A percentile compares a stretch with the other conserved stretches of the same genome.
phyloP scores from a whole-genome alignment of 1,140 invertebrate species.

The Dendroctonus valens region DNA sequence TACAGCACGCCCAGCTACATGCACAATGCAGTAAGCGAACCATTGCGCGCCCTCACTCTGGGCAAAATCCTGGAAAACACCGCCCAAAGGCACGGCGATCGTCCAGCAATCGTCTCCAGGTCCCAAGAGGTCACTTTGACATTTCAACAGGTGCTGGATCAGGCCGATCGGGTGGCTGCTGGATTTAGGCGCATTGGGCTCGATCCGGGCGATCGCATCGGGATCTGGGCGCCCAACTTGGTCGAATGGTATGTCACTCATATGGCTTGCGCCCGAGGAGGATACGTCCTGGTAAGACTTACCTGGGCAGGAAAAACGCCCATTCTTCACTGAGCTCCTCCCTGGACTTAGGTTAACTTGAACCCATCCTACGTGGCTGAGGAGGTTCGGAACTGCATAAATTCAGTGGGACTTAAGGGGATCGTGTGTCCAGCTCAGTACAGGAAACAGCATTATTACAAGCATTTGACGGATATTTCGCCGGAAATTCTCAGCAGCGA shows the following conservation, averaged over 20 bases:
- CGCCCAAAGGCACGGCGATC: slow-evolving; percentile 57
- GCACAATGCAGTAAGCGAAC: slow-evolving; percentile 57
- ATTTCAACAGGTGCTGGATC: slow-evolving; percentile 60
- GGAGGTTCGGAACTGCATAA: slow-evolving; percentile 78
- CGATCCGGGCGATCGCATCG: slow-evolving; percentile 77
- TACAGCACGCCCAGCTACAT: slow-evolving; percentile 49
- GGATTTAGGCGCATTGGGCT: slow-evolving; percentile 77
- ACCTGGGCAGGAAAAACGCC: background rate
- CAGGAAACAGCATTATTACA: slow-evolving; percentile 71
- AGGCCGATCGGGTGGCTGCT: slow-evolving; percentile 78
- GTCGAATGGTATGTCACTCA: slow-evolving; percentile 78
- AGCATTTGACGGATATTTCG: slow-evolving; percentile 59
- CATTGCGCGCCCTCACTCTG: slow-evolving; percentile 61
- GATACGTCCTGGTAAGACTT: slow-evolving; percentile 69
- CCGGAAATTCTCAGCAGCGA: slow-evolving; percentile 53
- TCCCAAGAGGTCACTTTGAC: slow-evolving; percentile 63
- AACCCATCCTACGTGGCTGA: slow-evolving; percentile 79
- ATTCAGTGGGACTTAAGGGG: slow-evolving; percentile 74
- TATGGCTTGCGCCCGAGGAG: slow-evolving; percentile 76
- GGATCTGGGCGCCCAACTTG: slow-evolving; percentile 86
- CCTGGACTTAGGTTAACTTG: slow-evolving; percentile 65
- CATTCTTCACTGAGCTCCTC: background rate
- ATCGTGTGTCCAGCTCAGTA: slow-evolving; percentile 67
- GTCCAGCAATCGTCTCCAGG: slow-evolving; percentile 60
- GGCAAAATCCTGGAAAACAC: slow-evolving; percentile 61